phyloP scores from a whole-genome alignment of 2,113 vertebrate genomes.

The Chrysochloris asiatica region DNA sequence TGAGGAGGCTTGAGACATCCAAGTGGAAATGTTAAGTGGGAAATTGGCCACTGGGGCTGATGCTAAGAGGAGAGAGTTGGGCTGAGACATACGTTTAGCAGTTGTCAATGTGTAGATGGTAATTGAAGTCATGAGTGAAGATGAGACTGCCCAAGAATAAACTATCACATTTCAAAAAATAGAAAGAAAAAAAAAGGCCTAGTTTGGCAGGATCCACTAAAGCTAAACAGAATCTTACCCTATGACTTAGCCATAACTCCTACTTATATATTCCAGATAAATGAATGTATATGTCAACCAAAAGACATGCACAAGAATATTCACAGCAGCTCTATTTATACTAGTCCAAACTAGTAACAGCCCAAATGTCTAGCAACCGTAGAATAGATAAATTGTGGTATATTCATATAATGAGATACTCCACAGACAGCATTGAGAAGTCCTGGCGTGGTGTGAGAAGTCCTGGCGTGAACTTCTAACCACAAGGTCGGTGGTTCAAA shows the following conservation, averaged over 20 bases:
- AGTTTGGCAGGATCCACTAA: background rate
- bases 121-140: constrained; percentile 50
- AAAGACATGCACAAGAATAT: constrained; percentile 26
- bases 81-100: constrained; percentile 40
- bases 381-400: background rate
- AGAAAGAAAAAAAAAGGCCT: background rate
- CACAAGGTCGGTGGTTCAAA: too few species aligned
- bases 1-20: background rate
- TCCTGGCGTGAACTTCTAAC: too few species aligned
- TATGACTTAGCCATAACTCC: constrained; percentile 22
- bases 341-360: constrained; percentile 32
- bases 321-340: constrained; percentile 26
- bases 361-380: constrained; percentile 32
- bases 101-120: constrained; percentile 2
- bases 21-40: constrained; percentile 26
- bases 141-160: constrained; percentile 52
- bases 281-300: too few species aligned
- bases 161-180: constrained; percentile 6
- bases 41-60: constrained; percentile 17
- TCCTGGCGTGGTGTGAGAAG: too few species aligned
- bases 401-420: constrained; percentile 17
- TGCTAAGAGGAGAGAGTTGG: constrained; percentile 7
- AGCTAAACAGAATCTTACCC: constrained; percentile 47
- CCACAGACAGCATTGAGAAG: too few species aligned
- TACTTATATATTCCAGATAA: background rate